phyloP scores from a whole-genome alignment of 2,888 invertebrate genomes.

The Dasypolia templi region DNA sequence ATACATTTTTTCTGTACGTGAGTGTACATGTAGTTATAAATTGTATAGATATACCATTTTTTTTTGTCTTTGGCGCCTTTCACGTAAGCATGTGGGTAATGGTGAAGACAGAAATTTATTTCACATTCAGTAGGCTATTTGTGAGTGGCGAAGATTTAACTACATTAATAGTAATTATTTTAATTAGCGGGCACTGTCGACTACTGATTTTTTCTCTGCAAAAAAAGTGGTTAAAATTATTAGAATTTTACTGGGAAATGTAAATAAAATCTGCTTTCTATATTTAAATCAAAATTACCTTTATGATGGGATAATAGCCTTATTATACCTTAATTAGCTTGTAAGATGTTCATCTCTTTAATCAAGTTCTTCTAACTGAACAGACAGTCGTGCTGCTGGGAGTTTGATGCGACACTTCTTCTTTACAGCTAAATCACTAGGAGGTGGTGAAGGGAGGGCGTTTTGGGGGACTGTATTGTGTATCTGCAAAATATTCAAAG shows the following conservation, averaged over 20 bases:
- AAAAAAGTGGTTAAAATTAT: too few species aligned
- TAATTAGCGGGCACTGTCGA: not conserved
- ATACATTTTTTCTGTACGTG: constrained; percentile 3
- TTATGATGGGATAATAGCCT: not conserved
- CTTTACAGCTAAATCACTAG: too few species aligned
- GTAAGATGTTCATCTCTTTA: not conserved
- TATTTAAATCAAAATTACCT: not conserved
- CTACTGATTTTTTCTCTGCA: too few species aligned
- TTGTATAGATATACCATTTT: constrained; percentile 46
- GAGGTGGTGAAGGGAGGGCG: too few species aligned
- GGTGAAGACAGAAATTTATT: constrained; percentile 23
- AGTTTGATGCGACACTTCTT: too few species aligned
- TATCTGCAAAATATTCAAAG: not conserved
- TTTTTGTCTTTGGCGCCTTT: constrained; percentile 60
- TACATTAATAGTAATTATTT: not conserved
- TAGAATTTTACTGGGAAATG: too few species aligned
- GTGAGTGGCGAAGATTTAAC: constrained; percentile 17
- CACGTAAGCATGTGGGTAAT: constrained; percentile 47
- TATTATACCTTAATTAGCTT: not conserved
- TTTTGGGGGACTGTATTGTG: too few species aligned
- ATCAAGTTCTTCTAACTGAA: too few species aligned
- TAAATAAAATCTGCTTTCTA: not conserved
- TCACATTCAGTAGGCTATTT: constrained; percentile 6
- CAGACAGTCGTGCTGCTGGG: too few species aligned
- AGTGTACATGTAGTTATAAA: constrained; percentile 52